Base-by-base conservation (phyloP, 2,797 vertebrate genomes). In the Orientallactaga sibirica region DNA sequence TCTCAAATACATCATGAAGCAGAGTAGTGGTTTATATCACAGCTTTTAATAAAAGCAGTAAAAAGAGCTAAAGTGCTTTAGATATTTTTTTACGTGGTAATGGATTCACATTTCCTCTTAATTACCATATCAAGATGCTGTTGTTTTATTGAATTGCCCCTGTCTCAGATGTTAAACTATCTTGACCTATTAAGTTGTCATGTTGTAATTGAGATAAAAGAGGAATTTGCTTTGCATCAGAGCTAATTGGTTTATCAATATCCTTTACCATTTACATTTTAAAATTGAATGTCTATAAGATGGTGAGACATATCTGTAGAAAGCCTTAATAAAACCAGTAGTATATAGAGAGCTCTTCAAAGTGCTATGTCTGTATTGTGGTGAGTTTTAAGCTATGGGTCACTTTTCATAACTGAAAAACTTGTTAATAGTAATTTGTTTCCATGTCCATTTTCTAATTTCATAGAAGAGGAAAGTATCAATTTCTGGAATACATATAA, bases 171-270 rank as follows among this genome's bases (percentile, higher is more conserved):
- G 98, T 98, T 98, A 98, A 98, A 98, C 98, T 98, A 98, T 98
- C 98, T 98, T 98, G 98, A 98, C 98, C 98, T 98, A 98, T 98
- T 98, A 98, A 98, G 98, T 98, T 98, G 98, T 98, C 98, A 98
- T 98, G 97, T 98, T 97, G 98, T 98, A 98, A 99, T 98, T 98
- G 98, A 99, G 98, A 98, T 98, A 98, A 98, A 98, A 98, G 98
- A 98, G 98, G 97, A 98, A 98, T 99, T 98, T 98, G 98, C 98
- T 98, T 98, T 98, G 98, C 98, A 98, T 98, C 98, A 98, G 97
- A 71, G 97, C 98, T 98, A 98, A 98, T 98, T 98, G 98, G 98
- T 98, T 99, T 98, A 98, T 99, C 98, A 98, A 99, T 99, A 98
- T 98, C 97, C 95, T 95, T 95, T 97, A 98, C 98, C 98, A 98